phyloP scores from a whole-genome alignment of 2,113 vertebrate genomes.

The Sphyrna mokarran region DNA sequence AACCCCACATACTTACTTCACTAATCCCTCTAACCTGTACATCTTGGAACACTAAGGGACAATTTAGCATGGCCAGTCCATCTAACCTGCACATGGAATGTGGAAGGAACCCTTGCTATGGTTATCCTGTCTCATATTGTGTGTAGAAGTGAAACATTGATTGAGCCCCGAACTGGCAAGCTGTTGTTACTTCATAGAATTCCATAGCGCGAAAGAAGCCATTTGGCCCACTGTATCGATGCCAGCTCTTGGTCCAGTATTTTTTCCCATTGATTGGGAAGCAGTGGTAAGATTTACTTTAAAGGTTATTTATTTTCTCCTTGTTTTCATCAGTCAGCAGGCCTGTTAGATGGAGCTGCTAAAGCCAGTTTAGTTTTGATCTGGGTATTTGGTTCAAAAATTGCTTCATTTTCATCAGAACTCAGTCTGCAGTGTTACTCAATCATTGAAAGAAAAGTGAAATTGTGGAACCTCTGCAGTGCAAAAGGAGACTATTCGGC shows the following conservation, averaged over 20 bases:
- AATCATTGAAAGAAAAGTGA: background rate
- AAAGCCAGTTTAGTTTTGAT: background rate
- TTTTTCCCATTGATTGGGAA: background rate
- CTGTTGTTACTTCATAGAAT: background rate
- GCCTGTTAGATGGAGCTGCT: background rate
- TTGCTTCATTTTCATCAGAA: background rate
- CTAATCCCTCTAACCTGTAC: no score
- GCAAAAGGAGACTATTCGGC: no score
- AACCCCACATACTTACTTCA: no score
- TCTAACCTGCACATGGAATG: no score
- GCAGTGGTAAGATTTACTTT: background rate
- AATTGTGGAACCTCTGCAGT: no score
- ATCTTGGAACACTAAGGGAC: no score
- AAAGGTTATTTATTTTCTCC: background rate
- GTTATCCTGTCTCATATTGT: no score
- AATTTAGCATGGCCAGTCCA: no score
- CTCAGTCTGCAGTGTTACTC: background rate
- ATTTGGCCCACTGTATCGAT: background rate
- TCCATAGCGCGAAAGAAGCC: background rate
- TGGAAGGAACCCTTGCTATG: background rate
- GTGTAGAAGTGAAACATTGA: background rate
- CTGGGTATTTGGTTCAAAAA: background rate
- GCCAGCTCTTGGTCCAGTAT: background rate
- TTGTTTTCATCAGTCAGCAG: background rate
- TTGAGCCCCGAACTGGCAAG: background rate